Percentiles rank a stretch among this genome's conserved stretches.
phyloP scores from a whole-genome alignment of 1,140 invertebrate genomes.

The Triops cancriformis region DNA sequence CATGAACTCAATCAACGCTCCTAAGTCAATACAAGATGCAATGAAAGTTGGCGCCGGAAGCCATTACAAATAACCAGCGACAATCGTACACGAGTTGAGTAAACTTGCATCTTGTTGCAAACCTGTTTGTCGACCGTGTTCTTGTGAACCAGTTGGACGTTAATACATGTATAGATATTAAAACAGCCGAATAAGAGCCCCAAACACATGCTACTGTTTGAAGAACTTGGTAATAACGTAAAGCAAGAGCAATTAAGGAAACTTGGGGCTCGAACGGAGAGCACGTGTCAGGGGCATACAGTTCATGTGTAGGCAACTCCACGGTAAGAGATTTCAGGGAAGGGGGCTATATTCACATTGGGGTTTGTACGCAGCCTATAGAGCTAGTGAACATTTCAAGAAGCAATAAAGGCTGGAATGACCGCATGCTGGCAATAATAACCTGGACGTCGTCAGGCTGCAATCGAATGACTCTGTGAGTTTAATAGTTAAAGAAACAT shows the following conservation, averaged over 20 bases:
- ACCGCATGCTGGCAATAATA: too few species aligned
- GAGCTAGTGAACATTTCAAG: too few species aligned
- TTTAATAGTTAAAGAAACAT: too few species aligned
- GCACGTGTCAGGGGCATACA: background rate
- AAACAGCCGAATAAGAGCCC: background rate
- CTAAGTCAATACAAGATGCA: background rate
- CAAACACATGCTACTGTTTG: background rate
- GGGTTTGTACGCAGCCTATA: background rate
- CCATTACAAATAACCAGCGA: background rate
- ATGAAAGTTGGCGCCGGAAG: background rate
- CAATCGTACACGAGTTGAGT: background rate
- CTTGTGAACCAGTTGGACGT: background rate
- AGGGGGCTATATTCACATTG: background rate
- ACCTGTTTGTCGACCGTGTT: background rate
- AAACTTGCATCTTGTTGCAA: background rate
- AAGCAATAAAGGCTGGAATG: too few species aligned
- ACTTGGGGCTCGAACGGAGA: background rate
- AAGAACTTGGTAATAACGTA: slow-evolving; percentile 1
- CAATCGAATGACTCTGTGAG: too few species aligned
- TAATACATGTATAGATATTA: background rate
- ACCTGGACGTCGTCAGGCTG: too few species aligned
- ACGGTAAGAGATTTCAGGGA: background rate
- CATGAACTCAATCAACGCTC: background rate
- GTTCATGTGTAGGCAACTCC: background rate
- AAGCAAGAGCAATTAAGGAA: slow-evolving; percentile 2